These are phyloP conservation scores for Helleia helle DNA, from an alignment of 2,888 invertebrate species.

Conservation along the genomic window DNA sequence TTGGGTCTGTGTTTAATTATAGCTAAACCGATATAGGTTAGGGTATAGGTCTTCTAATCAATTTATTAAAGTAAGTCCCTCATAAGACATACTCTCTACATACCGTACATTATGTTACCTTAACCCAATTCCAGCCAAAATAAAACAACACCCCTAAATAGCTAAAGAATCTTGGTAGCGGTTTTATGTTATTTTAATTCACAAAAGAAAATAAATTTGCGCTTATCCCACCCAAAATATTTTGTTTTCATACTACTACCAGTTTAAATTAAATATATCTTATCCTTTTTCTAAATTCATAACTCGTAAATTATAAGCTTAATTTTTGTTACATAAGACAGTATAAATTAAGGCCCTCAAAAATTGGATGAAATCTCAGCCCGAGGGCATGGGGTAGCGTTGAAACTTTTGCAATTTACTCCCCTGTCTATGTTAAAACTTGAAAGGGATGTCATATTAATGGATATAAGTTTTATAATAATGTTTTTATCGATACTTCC, in stretches of 20 bases:
- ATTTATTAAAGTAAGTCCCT: too few species aligned
- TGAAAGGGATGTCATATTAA: constrained; percentile 2
- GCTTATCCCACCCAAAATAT: too few species aligned
- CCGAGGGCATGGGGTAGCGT: neutral
- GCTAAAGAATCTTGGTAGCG: too few species aligned
- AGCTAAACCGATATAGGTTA: too few species aligned
- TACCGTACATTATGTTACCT: too few species aligned
- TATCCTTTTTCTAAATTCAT: neutral
- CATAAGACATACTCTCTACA: too few species aligned
- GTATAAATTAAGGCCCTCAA: neutral
- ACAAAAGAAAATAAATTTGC: too few species aligned
- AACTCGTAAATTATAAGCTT: neutral
- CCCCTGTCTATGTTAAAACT: constrained; percentile 1
- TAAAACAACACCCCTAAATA: too few species aligned
- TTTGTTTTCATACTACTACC: neutral
- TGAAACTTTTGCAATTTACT: constrained; percentile 6
- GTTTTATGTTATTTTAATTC: too few species aligned
- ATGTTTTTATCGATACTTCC: constrained; percentile 1
- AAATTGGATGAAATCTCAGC: neutral
- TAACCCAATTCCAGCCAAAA: too few species aligned
- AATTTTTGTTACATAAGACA: neutral
- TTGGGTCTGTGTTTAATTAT: too few species aligned
- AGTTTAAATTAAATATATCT: neutral
- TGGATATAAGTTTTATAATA: constrained; percentile 1
- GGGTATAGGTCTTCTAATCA: too few species aligned